These are phyloP conservation scores for Plebejus anna DNA, from an alignment of 2,888 invertebrate genomes.

Conservation along the genomic window DNA sequence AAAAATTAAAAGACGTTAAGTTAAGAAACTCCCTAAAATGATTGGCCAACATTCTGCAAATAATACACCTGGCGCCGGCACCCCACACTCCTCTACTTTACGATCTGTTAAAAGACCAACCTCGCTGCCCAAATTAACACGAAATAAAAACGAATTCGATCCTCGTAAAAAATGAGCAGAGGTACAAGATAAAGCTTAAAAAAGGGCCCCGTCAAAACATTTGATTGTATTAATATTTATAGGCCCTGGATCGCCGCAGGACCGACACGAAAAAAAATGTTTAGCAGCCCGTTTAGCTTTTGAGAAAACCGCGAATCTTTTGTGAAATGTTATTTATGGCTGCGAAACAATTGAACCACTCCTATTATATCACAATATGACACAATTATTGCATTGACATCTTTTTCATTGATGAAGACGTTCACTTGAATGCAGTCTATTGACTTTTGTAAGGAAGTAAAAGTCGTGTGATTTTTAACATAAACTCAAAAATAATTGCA, in stretches of 20 bases:
- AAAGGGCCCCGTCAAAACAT: conserved; percentile 79
- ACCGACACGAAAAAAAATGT: conserved; percentile 72
- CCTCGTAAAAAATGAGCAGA: conserved; percentile 73
- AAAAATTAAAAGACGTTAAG: not conserved
- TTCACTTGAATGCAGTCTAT: conserved; percentile 45
- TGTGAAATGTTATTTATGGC: conserved; percentile 77
- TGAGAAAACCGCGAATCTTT: conserved; percentile 78
- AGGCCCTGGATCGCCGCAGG: conserved; percentile 72
- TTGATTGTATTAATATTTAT: conserved; percentile 81
- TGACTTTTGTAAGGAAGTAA: conserved; percentile 17
- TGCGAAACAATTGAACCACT: conserved; percentile 77
- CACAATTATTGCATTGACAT: conserved; percentile 75
- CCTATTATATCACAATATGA: conserved; percentile 76
- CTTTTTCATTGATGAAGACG: conserved; percentile 67
- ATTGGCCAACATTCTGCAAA: conserved; percentile 35
- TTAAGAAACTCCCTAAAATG: conserved; percentile 30
- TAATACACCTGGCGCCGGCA: conserved; percentile 65
- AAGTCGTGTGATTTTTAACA: conserved; percentile 12
- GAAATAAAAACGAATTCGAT: conserved; percentile 77
- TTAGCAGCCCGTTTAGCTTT: conserved; percentile 79
- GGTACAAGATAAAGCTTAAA: conserved; percentile 77
- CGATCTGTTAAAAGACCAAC: conserved; percentile 80
- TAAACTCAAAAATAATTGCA: not conserved
- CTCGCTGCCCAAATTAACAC: conserved; percentile 80
- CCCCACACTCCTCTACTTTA: conserved; percentile 61